These are phyloP conservation scores for Phragmatobia fuliginosa DNA, from an alignment of 2,888 invertebrate species.

Conservation along the genomic window DNA sequence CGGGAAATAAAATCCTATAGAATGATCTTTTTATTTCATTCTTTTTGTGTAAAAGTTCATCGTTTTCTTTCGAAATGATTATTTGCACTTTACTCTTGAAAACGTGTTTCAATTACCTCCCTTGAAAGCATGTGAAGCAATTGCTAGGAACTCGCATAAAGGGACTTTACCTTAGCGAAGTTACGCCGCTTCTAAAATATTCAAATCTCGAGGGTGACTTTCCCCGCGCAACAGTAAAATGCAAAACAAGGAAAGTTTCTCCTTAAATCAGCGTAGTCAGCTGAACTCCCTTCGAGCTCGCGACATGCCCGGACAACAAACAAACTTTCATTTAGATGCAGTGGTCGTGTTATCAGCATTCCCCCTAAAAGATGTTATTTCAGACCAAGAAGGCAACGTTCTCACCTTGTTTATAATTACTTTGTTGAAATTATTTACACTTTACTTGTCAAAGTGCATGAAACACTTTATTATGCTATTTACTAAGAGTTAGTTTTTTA, in stretches of 20 bases:
- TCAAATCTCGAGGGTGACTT: conserved; percentile 80
- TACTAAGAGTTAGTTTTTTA: neutral
- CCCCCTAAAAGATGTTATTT: conserved; percentile 53
- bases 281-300: conserved; percentile 60
- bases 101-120: conserved; percentile 62
- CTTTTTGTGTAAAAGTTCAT: conserved; percentile 19
- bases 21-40: conserved; percentile 50
- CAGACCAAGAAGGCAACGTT: conserved; percentile 33
- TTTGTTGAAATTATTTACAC: conserved; percentile 32
- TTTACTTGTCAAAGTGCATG: conserved; percentile 4
- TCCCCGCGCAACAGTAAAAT: conserved; percentile 77
- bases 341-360: conserved; percentile 60
- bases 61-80: conserved; percentile 45
- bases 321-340: conserved; percentile 74
- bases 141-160: conserved; percentile 70
- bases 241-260: conserved; percentile 82
- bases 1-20: conserved; percentile 59
- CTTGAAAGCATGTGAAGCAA: conserved; percentile 62
- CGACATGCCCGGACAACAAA: conserved; percentile 72
- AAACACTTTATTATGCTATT: neutral
- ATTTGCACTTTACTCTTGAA: conserved; percentile 50
- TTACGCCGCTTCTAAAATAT: conserved; percentile 80
- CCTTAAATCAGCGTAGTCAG: conserved; percentile 78
- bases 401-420: conserved; percentile 44
- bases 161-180: conserved; percentile 72